Evolutionary conservation across 1,140 invertebrate species (phyloP).

Genomic region (Brachionus koreanus): DNA sequence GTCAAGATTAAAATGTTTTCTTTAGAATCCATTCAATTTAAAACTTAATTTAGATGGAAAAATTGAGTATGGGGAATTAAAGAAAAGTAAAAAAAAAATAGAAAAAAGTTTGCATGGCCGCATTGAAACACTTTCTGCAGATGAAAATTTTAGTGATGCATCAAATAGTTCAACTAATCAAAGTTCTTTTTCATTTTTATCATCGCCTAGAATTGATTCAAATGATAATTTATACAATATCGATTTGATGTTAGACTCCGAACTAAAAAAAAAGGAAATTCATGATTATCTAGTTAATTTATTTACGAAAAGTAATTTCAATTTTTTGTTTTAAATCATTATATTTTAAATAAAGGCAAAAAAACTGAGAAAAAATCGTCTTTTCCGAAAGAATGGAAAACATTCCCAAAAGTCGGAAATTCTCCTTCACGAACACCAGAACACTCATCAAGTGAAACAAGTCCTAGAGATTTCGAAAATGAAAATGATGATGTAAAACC

Average conservation of each 20-base stretch:
- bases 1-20: background rate
- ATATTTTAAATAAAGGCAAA: background rate
- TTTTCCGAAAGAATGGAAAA: background rate
- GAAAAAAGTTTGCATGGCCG: background rate
- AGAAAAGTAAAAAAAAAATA: background rate
- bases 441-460: background rate
- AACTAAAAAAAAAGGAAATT: background rate
- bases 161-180: background rate
- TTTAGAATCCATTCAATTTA: conserved; percentile 17
- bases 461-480: background rate
- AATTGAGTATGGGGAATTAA: background rate
- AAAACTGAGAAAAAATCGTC: background rate
- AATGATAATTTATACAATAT: background rate
- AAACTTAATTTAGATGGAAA: background rate
- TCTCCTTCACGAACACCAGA: background rate
- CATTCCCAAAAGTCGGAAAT: conserved; percentile 4
- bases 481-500: background rate
- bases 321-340: background rate
- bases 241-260: background rate
- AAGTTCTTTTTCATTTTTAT: background rate
- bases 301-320: background rate
- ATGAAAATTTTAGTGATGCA: background rate
- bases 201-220: background rate
- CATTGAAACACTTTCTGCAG: background rate
- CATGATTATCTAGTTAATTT: conserved; percentile 1